phyloP scores from a whole-genome alignment of 2,797 vertebrate species.

The Sciurus vulgaris region DNA sequence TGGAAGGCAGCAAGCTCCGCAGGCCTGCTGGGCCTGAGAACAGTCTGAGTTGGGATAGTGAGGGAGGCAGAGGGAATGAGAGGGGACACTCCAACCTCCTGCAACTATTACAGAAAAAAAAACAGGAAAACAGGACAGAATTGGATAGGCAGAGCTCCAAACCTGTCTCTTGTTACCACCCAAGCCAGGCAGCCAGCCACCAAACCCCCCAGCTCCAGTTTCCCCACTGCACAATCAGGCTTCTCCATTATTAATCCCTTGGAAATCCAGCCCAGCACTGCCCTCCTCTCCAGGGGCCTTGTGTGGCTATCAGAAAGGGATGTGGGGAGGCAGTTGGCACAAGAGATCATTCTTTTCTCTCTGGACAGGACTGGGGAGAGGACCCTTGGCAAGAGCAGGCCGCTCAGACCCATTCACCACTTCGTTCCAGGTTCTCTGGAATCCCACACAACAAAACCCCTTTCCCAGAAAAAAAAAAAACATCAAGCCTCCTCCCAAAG shows the following conservation, averaged over 20 bases:
- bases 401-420: not conserved
- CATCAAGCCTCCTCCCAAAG: not conserved
- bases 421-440: not conserved
- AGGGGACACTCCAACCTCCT: not conserved
- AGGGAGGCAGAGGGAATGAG: not conserved
- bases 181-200: slow-evolving; percentile 27
- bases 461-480: not conserved
- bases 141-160: not conserved
- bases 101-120: not conserved
- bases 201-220: slow-evolving; percentile 59
- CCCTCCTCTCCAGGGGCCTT: slow-evolving; percentile 53
- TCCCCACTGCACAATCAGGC: slow-evolving; percentile 64
- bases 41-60: not conserved
- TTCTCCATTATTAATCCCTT: slow-evolving; percentile 78
- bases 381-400: not conserved
- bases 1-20: not conserved
- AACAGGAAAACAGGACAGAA: slow-evolving; percentile 28
- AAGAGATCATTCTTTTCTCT: not conserved
- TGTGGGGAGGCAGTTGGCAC: not conserved
- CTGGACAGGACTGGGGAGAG: not conserved
- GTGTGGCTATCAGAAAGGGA: not conserved
- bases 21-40: slow-evolving; percentile 26
- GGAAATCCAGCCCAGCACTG: slow-evolving; percentile 66
- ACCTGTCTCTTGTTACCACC: slow-evolving; percentile 71
- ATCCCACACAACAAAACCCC: not conserved